Evolutionary conservation across 2,113 vertebrate species (phyloP).

Genomic region (Lepisosteus oculatus): DNA sequence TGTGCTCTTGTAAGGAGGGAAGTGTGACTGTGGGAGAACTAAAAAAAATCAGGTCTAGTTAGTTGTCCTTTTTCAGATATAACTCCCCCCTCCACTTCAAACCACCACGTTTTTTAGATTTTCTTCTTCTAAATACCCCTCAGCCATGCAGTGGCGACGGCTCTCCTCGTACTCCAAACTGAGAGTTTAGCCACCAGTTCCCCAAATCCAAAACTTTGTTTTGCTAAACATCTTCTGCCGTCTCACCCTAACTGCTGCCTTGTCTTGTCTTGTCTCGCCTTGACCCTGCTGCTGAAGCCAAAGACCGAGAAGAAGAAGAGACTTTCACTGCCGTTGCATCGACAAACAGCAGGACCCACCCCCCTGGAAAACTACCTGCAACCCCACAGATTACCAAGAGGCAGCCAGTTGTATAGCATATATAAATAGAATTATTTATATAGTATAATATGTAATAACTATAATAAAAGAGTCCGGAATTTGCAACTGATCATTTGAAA

Average conservation of each 20-base stretch:
- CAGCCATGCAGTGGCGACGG: slow-evolving; percentile 70
- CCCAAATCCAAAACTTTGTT: slow-evolving; percentile 67
- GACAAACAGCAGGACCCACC: too few relatives aligned
- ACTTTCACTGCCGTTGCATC: too few relatives aligned
- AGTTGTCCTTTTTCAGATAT: slow-evolving; percentile 79
- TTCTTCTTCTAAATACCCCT: slow-evolving; percentile 66
- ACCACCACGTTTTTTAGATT: slow-evolving; percentile 80
- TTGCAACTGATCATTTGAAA: too few relatives aligned
- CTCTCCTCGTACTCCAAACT: slow-evolving; percentile 75
- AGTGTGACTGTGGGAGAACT: slow-evolving; percentile 80
- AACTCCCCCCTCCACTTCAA: slow-evolving; percentile 62
- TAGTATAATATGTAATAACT: too few relatives aligned
- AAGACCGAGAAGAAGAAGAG: too few relatives aligned
- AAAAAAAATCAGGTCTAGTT: slow-evolving; percentile 84
- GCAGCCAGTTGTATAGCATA: too few relatives aligned
- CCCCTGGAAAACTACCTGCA: too few relatives aligned
- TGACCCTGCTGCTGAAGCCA: too few relatives aligned
- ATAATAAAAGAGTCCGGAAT: too few relatives aligned
- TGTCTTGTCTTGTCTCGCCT: too few relatives aligned
- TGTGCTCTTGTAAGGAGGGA: slow-evolving; percentile 78
- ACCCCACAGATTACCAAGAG: too few relatives aligned
- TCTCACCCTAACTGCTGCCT: not conserved
- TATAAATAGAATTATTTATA: too few relatives aligned
- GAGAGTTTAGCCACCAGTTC: slow-evolving; percentile 71
- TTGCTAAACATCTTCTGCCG: slow-evolving; percentile 34